Base-by-base conservation (phyloP, 2,888 invertebrate genomes). In the Trichogramma evanescens region DNA sequence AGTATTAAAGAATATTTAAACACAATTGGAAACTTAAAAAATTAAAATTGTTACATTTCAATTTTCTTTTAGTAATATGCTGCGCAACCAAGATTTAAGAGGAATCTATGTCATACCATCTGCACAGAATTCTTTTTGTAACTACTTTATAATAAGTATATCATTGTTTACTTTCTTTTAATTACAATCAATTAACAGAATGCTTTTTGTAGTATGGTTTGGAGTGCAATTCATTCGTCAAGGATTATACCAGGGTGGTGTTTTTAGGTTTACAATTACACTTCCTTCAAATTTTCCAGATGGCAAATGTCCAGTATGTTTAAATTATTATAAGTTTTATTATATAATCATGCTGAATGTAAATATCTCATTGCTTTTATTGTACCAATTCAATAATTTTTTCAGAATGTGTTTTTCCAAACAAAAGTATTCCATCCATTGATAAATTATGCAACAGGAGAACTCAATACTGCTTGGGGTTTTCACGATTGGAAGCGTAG, bases 71-170 rank as follows among this genome's bases (percentile, higher is more conserved):
- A 93, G 93, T 77, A 89, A 92, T 77, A 88, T 91, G 84, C 79
- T 93, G 66, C 87, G 89, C 74, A 89, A 88, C 56, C 92, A 95
- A 79, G 89, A 90, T 75, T 80, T 94, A 67, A 88, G 88, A 71
- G 95, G 95, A 54, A 84, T 95, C 62, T 96, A 95, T 80, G 91
- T 95, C 13, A 92, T 96, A 78, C 96, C 96, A 60, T 93, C 95
- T 52, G 88, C 88, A 72, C 87, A 88, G 71, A 89, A 87, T 74
- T 88, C 91, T 56, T 84, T 91, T 71, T 74, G 93, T 93, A 82
- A 86, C 87, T 85, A 69, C 65, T 41, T 13, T 43, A 45, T 45
- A 52, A 42, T 44, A 9, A n/a, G 43, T 46, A 44, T 52, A 10
- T 40, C 41, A 46, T 42, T 44, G 41, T 5, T 45, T 48, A 44